Base-by-base conservation (phyloP, 2,797 vertebrate species). In the Rhynchonycteris naso region DNA sequence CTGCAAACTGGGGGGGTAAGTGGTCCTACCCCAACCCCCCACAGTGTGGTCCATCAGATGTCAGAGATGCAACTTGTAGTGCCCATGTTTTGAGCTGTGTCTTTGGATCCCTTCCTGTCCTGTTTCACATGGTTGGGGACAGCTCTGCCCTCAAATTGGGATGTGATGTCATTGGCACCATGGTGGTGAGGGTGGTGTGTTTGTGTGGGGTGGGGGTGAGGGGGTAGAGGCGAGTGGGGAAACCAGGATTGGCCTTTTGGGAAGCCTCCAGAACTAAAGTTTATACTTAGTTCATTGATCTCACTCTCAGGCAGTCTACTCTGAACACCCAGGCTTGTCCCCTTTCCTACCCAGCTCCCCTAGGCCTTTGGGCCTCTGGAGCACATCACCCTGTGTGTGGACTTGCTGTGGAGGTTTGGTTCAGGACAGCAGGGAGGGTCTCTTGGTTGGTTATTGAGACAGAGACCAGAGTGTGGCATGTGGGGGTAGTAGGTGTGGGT, bases 1-100 rank as follows among this genome's bases (percentile, higher is more conserved):
- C 75, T 99, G 91, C 94, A 99, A 99, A 96, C 95, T 99, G 96
- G 99, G 99, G n/a, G 99, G 99, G 99, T 99, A 96, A 99, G 99
- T 97, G 22, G 59, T 38, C 56, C 47, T 28, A 16, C 16, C 28
- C 33, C 1, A 0, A 11, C 0, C 28, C 26, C 24, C 3, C 7
- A 3, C 0, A 7, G 9, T 15, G 30, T 38, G 14, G 16, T 12
- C 11, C 6, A 2, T 7, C 33, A 56, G 85, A 3, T 1, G 3
- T 26, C 16, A 3, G 19, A 54, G 95, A 21, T 33, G 7, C 47
- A 2, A 38, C 43, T 4, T 33, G 7, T 11, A 3, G 66, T 10
- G 19, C 68, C 26, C 7, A 0, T 2, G 14, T 22, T 65, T 8
- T 30, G 0, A 6, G 13, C 12, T 4, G 30, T 21, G 52, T 22